phyloP scores from a whole-genome alignment of 2,113 vertebrate genomes.

The Clarias macrocephalus region DNA sequence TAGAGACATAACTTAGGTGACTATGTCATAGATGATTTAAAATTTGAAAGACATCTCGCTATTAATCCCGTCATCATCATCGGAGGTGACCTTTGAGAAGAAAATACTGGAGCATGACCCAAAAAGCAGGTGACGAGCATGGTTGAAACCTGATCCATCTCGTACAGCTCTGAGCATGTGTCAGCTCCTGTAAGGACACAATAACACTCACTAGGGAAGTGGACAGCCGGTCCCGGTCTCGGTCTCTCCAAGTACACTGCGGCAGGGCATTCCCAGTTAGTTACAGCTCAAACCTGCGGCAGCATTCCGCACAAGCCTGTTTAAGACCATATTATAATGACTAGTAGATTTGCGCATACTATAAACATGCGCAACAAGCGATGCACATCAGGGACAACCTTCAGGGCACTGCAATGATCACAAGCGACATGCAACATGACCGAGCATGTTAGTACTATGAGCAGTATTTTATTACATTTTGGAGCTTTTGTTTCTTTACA shows the following conservation, averaged over 20 bases:
- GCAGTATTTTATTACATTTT: background rate
- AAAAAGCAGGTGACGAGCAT: background rate
- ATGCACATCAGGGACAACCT: background rate
- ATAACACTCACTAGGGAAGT: background rate
- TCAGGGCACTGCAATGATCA: background rate
- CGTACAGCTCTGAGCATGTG: background rate
- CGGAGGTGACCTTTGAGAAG: background rate
- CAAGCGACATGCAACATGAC: background rate
- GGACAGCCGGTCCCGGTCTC: constrained; percentile 33
- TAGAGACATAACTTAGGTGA: too few relatives aligned
- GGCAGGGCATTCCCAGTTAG: constrained; percentile 45
- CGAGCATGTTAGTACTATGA: background rate
- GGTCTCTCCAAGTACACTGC: constrained; percentile 56
- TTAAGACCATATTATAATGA: background rate
- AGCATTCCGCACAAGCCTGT: background rate
- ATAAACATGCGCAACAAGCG: constrained; percentile 9
- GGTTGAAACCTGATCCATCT: background rate
- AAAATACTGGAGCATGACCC: background rate
- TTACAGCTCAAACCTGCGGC: background rate
- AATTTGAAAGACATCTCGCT: background rate
- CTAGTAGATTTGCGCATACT: background rate
- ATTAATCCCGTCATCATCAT: background rate
- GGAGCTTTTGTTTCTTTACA: background rate
- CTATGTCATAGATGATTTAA: too few relatives aligned
- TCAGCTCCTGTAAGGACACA: background rate